These are phyloP conservation scores for Rhadinocentrus ornatus DNA, from an alignment of 2,797 vertebrate genomes.

Conservation along the genomic window DNA sequence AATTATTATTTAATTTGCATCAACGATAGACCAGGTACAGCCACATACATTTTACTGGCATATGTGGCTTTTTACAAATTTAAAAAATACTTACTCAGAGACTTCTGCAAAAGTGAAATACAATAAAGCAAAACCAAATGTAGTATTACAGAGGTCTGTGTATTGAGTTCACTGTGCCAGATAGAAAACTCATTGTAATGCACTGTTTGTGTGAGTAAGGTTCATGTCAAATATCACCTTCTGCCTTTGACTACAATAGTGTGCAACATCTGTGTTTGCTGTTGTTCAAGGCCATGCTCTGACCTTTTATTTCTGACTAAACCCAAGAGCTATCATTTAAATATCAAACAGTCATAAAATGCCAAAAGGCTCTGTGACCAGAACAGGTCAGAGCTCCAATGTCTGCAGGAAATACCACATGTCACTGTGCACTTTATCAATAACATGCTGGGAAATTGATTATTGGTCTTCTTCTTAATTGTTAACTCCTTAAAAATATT, in stretches of 20 bases:
- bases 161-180: background rate
- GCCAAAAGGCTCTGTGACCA: slow-evolving; percentile 23
- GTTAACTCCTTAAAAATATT: slow-evolving; percentile 41
- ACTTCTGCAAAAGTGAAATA: background rate
- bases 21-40: background rate
- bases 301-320: slow-evolving; percentile 29
- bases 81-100: background rate
- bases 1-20: background rate
- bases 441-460: slow-evolving; percentile 21
- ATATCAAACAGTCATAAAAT: slow-evolving; percentile 48
- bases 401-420: slow-evolving; percentile 18
- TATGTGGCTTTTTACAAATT: background rate
- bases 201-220: background rate
- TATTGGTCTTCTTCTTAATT: slow-evolving; percentile 14
- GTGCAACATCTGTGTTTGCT: background rate
- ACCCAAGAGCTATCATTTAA: slow-evolving; percentile 19
- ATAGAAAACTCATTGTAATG: background rate
- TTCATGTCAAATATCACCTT: background rate
- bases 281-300: background rate
- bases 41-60: no score
- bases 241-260: background rate
- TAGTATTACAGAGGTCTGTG: background rate
- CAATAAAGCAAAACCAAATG: background rate
- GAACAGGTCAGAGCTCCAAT: slow-evolving; percentile 39
- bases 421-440: background rate